Conservation (phyloP, 2,888 invertebrate genomes). For the Chironomus tentans region DNA sequence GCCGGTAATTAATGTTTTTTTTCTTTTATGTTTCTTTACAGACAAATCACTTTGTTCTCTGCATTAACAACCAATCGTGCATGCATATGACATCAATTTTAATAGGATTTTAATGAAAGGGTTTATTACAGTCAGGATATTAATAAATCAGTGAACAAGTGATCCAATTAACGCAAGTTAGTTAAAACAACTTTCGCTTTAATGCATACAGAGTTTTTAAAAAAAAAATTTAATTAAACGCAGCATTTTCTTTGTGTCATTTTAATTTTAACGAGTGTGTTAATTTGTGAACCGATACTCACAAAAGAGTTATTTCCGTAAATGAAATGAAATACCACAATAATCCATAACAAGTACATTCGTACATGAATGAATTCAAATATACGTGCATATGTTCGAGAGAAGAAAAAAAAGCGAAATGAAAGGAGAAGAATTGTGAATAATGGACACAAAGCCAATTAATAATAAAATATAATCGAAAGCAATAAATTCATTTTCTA, state of each 20-base stretch:
- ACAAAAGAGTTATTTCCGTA: not conserved
- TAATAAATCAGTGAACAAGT: constrained; percentile 7
- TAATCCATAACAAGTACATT: too few species aligned
- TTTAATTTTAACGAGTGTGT: not conserved
- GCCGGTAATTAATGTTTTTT: not conserved
- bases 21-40: not conserved
- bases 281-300: not conserved
- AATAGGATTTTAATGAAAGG: not conserved
- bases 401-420: not conserved
- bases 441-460: not conserved
- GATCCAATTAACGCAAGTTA: constrained; percentile 7
- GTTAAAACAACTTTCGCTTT: not conserved
- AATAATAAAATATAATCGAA: not conserved
- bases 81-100: not conserved
- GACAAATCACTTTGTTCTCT: not conserved
- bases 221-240: not conserved
- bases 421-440: not conserved
- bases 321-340: too few species aligned
- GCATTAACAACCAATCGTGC: too few species aligned
- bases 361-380: not conserved
- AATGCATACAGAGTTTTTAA: not conserved
- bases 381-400: not conserved
- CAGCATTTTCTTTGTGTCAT: not conserved
- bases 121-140: not conserved
- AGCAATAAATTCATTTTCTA: constrained; percentile 1